phyloP scores from a whole-genome alignment of 2,888 invertebrate species.

The Caprella mutica region DNA sequence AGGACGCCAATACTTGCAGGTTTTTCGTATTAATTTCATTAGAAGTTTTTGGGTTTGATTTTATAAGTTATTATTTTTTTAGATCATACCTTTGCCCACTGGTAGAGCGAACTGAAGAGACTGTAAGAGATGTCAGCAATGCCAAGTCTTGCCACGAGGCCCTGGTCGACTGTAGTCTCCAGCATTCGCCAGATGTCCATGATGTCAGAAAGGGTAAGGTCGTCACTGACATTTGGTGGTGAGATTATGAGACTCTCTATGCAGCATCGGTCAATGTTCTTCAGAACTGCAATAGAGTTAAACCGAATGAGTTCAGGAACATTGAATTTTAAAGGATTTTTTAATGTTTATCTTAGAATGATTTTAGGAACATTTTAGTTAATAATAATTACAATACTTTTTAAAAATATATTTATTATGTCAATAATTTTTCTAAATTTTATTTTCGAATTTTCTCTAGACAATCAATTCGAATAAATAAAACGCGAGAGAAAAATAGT shows the following conservation, averaged over 20 bases:
- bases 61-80: not conserved
- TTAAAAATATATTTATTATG: too few relatives aligned
- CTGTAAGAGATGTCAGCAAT: constrained; percentile 80
- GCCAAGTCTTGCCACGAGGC: constrained; percentile 62
- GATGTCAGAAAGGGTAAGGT: constrained; percentile 49
- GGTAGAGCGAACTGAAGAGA: constrained; percentile 61
- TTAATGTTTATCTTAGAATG: too few relatives aligned
- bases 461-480: too few relatives aligned
- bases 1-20: too few relatives aligned
- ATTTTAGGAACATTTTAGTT: too few relatives aligned
- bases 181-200: constrained; percentile 64
- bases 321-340: too few relatives aligned
- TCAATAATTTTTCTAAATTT: too few relatives aligned
- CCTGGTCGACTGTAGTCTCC: constrained; percentile 56
- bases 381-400: too few relatives aligned
- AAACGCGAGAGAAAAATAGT: too few relatives aligned
- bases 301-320: too few relatives aligned
- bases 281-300: constrained; percentile 16
- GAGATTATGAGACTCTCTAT: constrained; percentile 26
- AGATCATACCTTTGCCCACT: constrained; percentile 52
- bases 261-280: constrained; percentile 13
- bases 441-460: too few relatives aligned
- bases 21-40: too few relatives aligned
- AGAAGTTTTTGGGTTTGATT: not conserved
- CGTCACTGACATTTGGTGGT: constrained; percentile 31